Evolutionary conservation across 1,140 invertebrate species (phyloP), one percentile per base, ranked within the genome.

Genomic region (Pectinophora gossypiella): DNA sequence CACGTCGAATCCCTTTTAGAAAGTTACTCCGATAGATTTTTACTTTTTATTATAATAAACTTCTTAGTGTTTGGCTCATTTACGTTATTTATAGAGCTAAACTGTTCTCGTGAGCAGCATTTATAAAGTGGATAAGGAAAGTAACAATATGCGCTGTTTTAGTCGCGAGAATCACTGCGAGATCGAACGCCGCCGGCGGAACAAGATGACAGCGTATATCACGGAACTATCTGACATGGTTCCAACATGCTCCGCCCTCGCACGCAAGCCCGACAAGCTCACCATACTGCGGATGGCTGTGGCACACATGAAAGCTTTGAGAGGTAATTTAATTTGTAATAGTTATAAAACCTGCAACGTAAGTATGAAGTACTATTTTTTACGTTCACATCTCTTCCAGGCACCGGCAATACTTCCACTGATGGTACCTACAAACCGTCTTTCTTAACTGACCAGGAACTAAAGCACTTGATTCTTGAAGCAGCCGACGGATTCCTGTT

Each of bases 201-300:
- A 99, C 90, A 99, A 99, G 93, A 99, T 99, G 99, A 99, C 98
- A 54, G 96, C 98, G 54, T 99, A 99, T 89, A 99, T 99, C 76
- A 99, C 98, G 62, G 99, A 99, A 90, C 91, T 99, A 57, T 99
- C 97, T 54, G 98, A 99, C 88, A 99, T 99, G 98, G 98, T 99
- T 63, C 99, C 98, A 67, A 99, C 98, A 61, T 99, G 98, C 88
- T 97, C 95, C 68, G 97, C 97, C 0, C 90, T 99, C 23, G 98
- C 98, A 1, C 91, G 98, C 48, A 99, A 99, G 88, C 98, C 98
- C 7, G 99, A 99, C 90, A 99, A 99, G 88, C 91, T 99, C 32
- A 99, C 99, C 55, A 99, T 99, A 78, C 91, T 99, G 32, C 91
- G 98, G 66, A 99, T 99, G 98, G 98, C 99, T 10, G 98, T 99